Percentiles rank a stretch among this genome's conserved stretches.
Conservation (phyloP, 2,797 vertebrate genomes). For the Sarcophilus harrisii region DNA sequence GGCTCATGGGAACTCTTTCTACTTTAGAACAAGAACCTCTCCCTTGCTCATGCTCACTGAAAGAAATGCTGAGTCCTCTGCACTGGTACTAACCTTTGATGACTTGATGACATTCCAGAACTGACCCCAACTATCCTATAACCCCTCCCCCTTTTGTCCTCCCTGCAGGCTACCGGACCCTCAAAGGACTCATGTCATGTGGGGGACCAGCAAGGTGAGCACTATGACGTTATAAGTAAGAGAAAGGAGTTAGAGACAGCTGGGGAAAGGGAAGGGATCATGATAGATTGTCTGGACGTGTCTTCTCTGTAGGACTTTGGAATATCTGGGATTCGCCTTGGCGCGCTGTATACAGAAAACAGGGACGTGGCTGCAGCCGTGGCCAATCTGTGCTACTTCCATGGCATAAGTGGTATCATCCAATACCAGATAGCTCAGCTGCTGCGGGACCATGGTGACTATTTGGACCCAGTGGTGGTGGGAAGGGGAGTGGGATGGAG, state of each 20-base stretch:
- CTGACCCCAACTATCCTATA: slow-evolving; percentile 39
- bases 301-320: slow-evolving; percentile 90
- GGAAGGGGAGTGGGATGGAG: neutral
- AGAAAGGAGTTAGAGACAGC: neutral
- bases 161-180: slow-evolving; percentile 93
- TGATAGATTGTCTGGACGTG: neutral
- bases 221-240: neutral
- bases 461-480: neutral
- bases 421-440: slow-evolving; percentile 91
- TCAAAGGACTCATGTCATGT: slow-evolving; percentile 94
- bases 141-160: neutral
- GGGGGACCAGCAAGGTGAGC: slow-evolving; percentile 94
- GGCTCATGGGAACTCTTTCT: neutral
- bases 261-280: neutral
- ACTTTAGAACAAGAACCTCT: neutral
- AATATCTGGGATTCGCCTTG: slow-evolving; percentile 90
- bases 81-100: neutral
- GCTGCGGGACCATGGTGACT: slow-evolving; percentile 91
- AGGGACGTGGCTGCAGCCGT: slow-evolving; percentile 89
- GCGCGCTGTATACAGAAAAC: slow-evolving; percentile 92
- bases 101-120: neutral
- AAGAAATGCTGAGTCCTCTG: neutral
- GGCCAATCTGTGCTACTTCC: slow-evolving; percentile 88
- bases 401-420: slow-evolving; percentile 87
- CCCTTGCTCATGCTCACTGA: neutral